These are phyloP conservation scores for Periophthalmus modestus DNA, from an alignment of 2,113 vertebrate species.

Conservation along the genomic window DNA sequence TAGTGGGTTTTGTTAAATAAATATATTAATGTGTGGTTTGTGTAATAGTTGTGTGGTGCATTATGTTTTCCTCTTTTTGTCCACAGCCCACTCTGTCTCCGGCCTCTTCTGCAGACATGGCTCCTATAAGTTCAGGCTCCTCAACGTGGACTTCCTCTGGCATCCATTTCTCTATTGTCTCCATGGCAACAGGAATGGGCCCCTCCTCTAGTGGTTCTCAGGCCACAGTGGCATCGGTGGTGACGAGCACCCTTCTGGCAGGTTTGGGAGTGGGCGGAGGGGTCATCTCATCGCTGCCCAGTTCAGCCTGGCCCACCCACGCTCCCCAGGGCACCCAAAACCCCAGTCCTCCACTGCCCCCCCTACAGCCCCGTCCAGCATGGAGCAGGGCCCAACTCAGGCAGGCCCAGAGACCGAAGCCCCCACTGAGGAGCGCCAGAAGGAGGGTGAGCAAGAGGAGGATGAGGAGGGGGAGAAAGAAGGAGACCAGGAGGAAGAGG, in stretches of 20 bases:
- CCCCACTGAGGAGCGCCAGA: constrained; percentile 75
- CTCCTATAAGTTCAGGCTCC: constrained; percentile 97
- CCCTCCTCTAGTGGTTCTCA: constrained; percentile 95
- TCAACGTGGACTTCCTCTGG: constrained; percentile 98
- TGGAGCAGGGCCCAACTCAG: constrained; percentile 67
- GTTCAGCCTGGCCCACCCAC: constrained; percentile 91
- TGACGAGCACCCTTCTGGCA: constrained; percentile 94
- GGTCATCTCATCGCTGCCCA: constrained; percentile 93
- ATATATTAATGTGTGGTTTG: background rate
- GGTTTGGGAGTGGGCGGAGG: constrained; percentile 92
- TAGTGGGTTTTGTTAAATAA: too few species aligned
- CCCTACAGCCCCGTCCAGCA: constrained; percentile 72
- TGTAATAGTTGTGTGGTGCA: background rate
- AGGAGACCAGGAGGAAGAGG: constrained; percentile 80
- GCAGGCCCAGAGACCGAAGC: constrained; percentile 73
- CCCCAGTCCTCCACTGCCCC: constrained; percentile 73
- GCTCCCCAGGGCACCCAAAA: constrained; percentile 54
- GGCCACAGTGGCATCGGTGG: constrained; percentile 92
- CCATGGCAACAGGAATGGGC: constrained; percentile 97
- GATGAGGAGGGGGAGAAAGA: constrained; percentile 76
- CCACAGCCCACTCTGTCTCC: constrained; percentile 92
- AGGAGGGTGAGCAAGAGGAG: constrained; percentile 81
- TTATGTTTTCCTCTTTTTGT: background rate
- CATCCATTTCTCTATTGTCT: constrained; percentile 97
- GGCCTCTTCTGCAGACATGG: constrained; percentile 97